Evolutionary conservation across 2,797 vertebrate genomes (phyloP), one percentile per base, ranked within the genome.

Genomic region (Dipus sagitta): DNA sequence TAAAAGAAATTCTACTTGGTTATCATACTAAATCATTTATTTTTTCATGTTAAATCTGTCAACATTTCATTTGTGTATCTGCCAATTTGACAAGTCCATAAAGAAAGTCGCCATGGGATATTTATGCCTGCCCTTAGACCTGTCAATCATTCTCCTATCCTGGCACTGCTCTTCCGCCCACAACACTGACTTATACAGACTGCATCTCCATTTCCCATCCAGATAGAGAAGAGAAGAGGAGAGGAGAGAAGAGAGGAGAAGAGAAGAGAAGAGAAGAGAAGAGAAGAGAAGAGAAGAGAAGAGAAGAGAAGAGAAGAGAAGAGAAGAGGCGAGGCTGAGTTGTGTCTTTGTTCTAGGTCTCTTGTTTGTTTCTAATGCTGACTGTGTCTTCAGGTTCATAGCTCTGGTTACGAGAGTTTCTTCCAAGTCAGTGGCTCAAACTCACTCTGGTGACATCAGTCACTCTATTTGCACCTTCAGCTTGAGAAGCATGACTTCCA

Each of bases 101-200:
- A 47, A 47, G 47, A 47, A 47, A 47, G 47, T 47, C 8, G 47
- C 47, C 47, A 47, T 47, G 47, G 47, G 47, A 47, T 47, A 5
- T 11, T 54, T 77, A 24, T 3, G 24, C 2, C 58, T 14, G 54
- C 14, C 14, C 4, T 3, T 26, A 28, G 0, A 6, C 15, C 2
- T 1, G 17, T 60, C 4, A 62, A 32, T 3, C 2, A 11, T 67
- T 62, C 8, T 24, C 7, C 0, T 6, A 82, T 62, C 64, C 9
- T n/a, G 26, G 26, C 21, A 11, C 1, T 32, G 17, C 5, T 68
- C 24, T n/a, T 13, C 1, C 17, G 12, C 20, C 21, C 15, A 2
- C 17, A 54, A 28, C 47, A 47, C 2, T 42, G 21, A 34, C 3
- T 64, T 30, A 9, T 34, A n/a, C 2, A 24, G 32, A 26, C 15